Conservation (phyloP, 2,797 vertebrate genomes). For the Poeciliopsis infans region DNA sequence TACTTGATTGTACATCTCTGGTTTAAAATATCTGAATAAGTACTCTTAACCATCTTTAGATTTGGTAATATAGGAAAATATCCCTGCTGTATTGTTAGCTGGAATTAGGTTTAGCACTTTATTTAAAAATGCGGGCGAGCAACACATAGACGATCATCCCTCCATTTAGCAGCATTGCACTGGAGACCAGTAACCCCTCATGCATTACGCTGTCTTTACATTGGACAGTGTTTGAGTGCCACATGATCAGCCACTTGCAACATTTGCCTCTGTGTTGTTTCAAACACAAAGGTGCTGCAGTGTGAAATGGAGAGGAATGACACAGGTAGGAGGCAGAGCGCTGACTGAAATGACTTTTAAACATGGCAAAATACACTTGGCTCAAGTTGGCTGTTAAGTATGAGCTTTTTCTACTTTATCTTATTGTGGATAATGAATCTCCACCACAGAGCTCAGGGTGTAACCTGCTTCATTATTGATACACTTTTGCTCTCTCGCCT, state of each 20-base stretch:
- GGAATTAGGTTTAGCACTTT: slow-evolving; percentile 17
- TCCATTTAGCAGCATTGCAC: slow-evolving; percentile 27
- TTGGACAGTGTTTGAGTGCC: slow-evolving; percentile 36
- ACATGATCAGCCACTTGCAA: slow-evolving; percentile 49
- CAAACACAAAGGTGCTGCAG: slow-evolving; percentile 54
- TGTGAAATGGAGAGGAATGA: slow-evolving; percentile 77
- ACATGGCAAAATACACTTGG: slow-evolving; percentile 54
- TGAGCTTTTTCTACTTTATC: slow-evolving; percentile 65
- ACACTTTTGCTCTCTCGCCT: slow-evolving; percentile 33
- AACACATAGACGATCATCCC: slow-evolving; percentile 17
- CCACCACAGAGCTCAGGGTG: slow-evolving; percentile 23
- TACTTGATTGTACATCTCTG: background rate
- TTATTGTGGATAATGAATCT: slow-evolving; percentile 40
- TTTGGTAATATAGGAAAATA: slow-evolving; percentile 3
- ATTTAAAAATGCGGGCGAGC: slow-evolving; percentile 18
- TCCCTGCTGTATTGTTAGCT: background rate
- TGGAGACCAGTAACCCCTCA: slow-evolving; percentile 9
- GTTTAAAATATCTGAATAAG: slow-evolving; percentile 14
- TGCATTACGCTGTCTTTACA: slow-evolving; percentile 14
- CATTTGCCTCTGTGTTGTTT: slow-evolving; percentile 51
- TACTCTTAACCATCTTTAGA: background rate
- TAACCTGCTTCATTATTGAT: slow-evolving; percentile 33
- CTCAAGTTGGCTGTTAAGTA: slow-evolving; percentile 72
- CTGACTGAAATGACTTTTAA: slow-evolving; percentile 72
- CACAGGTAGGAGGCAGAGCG: slow-evolving; percentile 63